A percentile compares a stretch with the other conserved stretches of the same genome.
phyloP scores from a whole-genome alignment of 2,888 invertebrate species.

The Apotomis capreana region DNA sequence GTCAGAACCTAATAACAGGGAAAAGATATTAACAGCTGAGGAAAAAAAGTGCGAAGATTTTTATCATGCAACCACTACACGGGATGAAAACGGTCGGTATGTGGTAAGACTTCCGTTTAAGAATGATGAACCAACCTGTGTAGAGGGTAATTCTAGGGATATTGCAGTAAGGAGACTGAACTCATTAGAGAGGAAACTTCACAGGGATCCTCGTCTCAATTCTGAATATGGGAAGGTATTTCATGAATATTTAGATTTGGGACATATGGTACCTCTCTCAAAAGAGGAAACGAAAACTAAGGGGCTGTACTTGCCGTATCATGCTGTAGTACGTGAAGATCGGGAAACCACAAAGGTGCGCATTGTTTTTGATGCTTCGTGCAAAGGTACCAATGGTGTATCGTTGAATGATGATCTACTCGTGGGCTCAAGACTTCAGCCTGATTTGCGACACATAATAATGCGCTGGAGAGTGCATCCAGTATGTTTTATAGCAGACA shows the following conservation, averaged over 20 bases:
- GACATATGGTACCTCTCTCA: slow-evolving; percentile 39
- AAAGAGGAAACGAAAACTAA: slow-evolving; percentile 20
- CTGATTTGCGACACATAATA: slow-evolving; percentile 49
- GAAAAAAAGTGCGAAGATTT: slow-evolving; percentile 44
- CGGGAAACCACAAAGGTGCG: slow-evolving; percentile 49
- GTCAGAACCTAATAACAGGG: slow-evolving; percentile 36
- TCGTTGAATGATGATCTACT: slow-evolving; percentile 49
- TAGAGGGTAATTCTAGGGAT: slow-evolving; percentile 7
- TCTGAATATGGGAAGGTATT: slow-evolving; percentile 35
- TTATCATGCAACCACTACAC: slow-evolving; percentile 38
- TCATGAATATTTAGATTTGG: slow-evolving; percentile 37
- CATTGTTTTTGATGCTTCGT: slow-evolving; percentile 48
- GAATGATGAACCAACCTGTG: slow-evolving; percentile 10
- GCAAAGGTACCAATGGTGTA: slow-evolving; percentile 42
- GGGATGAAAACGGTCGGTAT: slow-evolving; percentile 42
- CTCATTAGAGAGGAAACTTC: slow-evolving; percentile 17
- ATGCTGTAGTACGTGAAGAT: slow-evolving; percentile 49
- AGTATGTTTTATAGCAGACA: slow-evolving; percentile 48
- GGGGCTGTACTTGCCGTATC: slow-evolving; percentile 51
- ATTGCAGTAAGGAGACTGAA: slow-evolving; percentile 28
- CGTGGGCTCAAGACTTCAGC: slow-evolving; percentile 50
- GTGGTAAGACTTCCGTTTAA: slow-evolving; percentile 46
- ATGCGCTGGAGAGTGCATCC: slow-evolving; percentile 48
- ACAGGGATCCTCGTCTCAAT: slow-evolving; percentile 27
- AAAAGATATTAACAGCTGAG: slow-evolving; percentile 42